Conservation (phyloP, 2,888 invertebrate genomes). For the Tachystola acroxantha region DNA sequence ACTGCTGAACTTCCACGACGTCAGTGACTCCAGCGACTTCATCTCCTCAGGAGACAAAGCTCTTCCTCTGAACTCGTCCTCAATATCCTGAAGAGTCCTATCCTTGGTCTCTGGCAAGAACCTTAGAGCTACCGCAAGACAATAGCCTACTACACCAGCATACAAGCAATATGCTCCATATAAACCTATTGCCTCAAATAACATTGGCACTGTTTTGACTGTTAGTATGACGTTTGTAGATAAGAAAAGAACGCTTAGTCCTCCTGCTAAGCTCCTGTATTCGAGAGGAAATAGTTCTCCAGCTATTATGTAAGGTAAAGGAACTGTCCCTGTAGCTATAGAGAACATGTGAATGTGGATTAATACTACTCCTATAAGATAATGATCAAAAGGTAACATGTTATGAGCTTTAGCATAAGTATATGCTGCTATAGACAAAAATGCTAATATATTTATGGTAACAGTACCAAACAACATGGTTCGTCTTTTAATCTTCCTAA, state of each 20-base stretch:
- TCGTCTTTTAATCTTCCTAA: constrained; percentile 51
- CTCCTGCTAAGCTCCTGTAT: constrained; percentile 60
- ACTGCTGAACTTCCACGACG: constrained; percentile 25
- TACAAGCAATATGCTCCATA: constrained; percentile 31
- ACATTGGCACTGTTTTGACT: constrained; percentile 33
- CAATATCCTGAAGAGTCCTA: constrained; percentile 38
- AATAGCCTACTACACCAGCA: constrained; percentile 16
- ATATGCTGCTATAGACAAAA: constrained; percentile 41
- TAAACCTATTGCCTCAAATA: constrained; percentile 35
- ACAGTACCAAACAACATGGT: constrained; percentile 45
- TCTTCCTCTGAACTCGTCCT: constrained; percentile 25
- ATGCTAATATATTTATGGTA: constrained; percentile 37
- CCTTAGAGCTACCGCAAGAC: constrained; percentile 24
- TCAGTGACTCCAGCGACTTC: constrained; percentile 33
- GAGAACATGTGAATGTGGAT: constrained; percentile 55
- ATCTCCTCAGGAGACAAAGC: constrained; percentile 34
- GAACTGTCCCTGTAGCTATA: constrained; percentile 76
- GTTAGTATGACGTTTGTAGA: constrained; percentile 34
- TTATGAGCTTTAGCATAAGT: constrained; percentile 32
- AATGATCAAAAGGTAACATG: constrained; percentile 34
- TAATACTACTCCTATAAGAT: constrained; percentile 36
- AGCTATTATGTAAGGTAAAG: constrained; percentile 83
- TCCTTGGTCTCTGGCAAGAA: constrained; percentile 39
- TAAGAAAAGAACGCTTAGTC: constrained; percentile 37
- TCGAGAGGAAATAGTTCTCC: constrained; percentile 53